Evolutionary conservation across 1,140 invertebrate genomes (phyloP).

Genomic region (Mylabris phalerata): DNA sequence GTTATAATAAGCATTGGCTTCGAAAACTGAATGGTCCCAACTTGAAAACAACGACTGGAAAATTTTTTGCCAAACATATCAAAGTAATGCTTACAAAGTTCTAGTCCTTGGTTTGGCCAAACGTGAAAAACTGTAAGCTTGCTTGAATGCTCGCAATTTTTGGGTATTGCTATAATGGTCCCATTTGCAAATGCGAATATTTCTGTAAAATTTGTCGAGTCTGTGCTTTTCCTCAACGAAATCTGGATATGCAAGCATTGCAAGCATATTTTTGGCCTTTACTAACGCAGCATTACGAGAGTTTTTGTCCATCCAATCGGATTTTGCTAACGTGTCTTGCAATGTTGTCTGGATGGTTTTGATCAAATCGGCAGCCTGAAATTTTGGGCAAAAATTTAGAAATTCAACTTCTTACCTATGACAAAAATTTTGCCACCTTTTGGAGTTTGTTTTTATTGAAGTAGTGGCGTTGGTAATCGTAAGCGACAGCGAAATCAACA

Average conservation of each 20-base stretch:
- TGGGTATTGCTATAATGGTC: conserved; percentile 36
- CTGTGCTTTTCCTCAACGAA: conserved; percentile 18
- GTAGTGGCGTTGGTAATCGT: conserved; percentile 30
- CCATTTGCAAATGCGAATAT: conserved; percentile 30
- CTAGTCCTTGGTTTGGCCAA: conserved; percentile 22
- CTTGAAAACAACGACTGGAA: conserved; percentile 22
- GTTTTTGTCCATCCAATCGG: conserved; percentile 71
- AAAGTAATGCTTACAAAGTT: conserved; percentile 22
- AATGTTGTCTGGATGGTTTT: conserved; percentile 66
- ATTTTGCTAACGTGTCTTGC: conserved; percentile 53
- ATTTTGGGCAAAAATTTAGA: background rate
- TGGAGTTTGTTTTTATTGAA: conserved; percentile 29
- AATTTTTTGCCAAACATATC: background rate
- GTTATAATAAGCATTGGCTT: conserved; percentile 36
- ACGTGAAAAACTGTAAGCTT: conserved; percentile 27
- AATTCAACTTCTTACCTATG: background rate
- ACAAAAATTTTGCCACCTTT: conserved; percentile 20
- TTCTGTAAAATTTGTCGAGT: conserved; percentile 33
- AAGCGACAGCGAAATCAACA: conserved; percentile 32
- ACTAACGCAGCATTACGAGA: conserved; percentile 23
- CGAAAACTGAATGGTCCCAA: conserved; percentile 35
- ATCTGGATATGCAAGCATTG: conserved; percentile 32
- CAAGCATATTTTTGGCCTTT: conserved; percentile 32
- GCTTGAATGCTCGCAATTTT: conserved; percentile 29
- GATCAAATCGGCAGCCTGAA: conserved; percentile 67